Percentiles rank a stretch among this genome's conserved stretches.
Evolutionary conservation across 2,888 invertebrate genomes (phyloP).

Genomic region (Drosophila phalerata): DNA sequence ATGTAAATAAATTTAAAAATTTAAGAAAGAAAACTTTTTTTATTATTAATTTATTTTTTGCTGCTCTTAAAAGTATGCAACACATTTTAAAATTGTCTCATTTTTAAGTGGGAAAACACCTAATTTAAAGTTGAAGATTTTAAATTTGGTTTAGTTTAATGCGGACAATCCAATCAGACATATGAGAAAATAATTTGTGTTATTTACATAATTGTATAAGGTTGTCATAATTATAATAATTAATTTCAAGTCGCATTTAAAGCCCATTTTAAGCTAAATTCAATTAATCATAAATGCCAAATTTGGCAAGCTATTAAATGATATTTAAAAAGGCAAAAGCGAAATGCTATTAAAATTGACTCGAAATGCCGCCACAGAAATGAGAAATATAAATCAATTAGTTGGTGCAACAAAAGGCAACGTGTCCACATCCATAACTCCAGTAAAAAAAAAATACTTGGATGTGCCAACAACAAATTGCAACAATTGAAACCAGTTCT

Average conservation of each 20-base stretch:
- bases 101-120: not conserved
- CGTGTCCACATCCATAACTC: slow-evolving; percentile 35
- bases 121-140: not conserved
- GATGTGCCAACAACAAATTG: slow-evolving; percentile 57
- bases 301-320: slow-evolving; percentile 57
- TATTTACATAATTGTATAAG: slow-evolving; percentile 20
- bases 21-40: too few relatives aligned
- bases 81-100: too few relatives aligned
- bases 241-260: slow-evolving; percentile 20
- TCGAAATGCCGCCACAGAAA: slow-evolving; percentile 53
- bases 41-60: too few relatives aligned
- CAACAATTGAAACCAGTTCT: slow-evolving; percentile 68
- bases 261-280: slow-evolving; percentile 57
- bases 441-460: slow-evolving; percentile 18
- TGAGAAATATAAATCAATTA: slow-evolving; percentile 75
- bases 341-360: slow-evolving; percentile 47
- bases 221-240: slow-evolving; percentile 30
- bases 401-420: slow-evolving; percentile 71
- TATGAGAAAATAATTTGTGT: slow-evolving; percentile 3
- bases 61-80: slow-evolving; percentile 2
- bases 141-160: not conserved
- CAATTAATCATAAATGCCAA: slow-evolving; percentile 71
- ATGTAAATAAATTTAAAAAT: too few relatives aligned
- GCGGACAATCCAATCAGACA: slow-evolving; percentile 12
- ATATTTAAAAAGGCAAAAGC: slow-evolving; percentile 44